Conservation (phyloP, 1,140 invertebrate species). For the Xylocopa sonorina region DNA sequence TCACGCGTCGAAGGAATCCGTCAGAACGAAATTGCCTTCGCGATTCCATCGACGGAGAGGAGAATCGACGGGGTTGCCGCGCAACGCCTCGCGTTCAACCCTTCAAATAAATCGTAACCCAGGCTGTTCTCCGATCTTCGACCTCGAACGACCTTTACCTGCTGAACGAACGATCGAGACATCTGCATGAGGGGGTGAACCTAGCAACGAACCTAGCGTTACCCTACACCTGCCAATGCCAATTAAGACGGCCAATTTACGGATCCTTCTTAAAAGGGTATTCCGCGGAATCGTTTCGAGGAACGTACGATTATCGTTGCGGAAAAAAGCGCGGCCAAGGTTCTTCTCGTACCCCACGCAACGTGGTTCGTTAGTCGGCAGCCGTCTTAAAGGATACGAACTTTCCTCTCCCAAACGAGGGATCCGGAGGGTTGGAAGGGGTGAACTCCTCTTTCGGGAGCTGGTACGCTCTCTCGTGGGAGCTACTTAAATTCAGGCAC, state of each 20-base stretch:
- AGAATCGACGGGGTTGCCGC: not conserved
- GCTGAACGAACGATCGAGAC: slow-evolving; percentile 8
- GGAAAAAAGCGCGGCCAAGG: not conserved
- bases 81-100: not conserved
- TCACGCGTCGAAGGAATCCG: slow-evolving; percentile 61
- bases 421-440: no score
- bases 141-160: slow-evolving; percentile 28
- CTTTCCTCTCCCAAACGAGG: not conserved
- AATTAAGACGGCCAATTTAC: slow-evolving; percentile 44
- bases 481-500: slow-evolving; percentile 60
- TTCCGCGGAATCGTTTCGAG: not conserved
- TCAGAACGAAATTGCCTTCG: slow-evolving; percentile 43
- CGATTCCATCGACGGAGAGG: not conserved
- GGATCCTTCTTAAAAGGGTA: slow-evolving; percentile 31
- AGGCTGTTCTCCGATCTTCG: not conserved
- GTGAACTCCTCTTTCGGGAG: slow-evolving; percentile 5
- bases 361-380: slow-evolving; percentile 22
- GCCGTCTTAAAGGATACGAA: slow-evolving; percentile 15
- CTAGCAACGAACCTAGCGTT: not conserved
- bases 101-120: not conserved
- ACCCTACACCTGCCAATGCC: slow-evolving; percentile 6
- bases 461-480: slow-evolving; percentile 27
- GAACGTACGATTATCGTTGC: slow-evolving; percentile 30
- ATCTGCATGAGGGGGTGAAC: slow-evolving; percentile 6
- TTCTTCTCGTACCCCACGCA: not conserved